Conservation (phyloP, 2,113 vertebrate species). For the Crotalus viridis region DNA sequence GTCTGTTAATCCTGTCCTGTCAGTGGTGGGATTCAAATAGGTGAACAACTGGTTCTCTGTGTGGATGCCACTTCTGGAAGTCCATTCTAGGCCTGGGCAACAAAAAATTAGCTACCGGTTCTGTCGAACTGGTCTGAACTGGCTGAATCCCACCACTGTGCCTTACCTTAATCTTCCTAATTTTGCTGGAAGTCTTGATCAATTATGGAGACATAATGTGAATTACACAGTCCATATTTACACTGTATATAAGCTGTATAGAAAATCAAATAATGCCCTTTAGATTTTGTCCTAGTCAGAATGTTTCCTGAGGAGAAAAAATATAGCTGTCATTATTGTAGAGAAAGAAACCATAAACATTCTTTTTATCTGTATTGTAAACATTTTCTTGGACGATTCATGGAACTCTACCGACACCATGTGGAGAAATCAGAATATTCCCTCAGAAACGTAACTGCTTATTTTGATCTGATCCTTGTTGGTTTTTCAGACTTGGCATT, state of each 20-base stretch:
- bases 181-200: neutral
- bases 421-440: neutral
- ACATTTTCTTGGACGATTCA: neutral
- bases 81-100: too few relatives aligned
- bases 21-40: too few relatives aligned
- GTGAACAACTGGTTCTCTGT: too few relatives aligned
- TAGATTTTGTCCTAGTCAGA: neutral
- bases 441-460: neutral
- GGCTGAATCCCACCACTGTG: too few relatives aligned
- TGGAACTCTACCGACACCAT: conserved; percentile 33
- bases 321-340: neutral
- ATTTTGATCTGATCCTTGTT: neutral
- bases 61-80: too few relatives aligned
- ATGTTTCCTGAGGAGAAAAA: neutral
- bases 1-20: neutral
- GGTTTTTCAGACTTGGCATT: neutral
- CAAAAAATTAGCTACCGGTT: too few relatives aligned
- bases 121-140: too few relatives aligned
- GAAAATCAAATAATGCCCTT: neutral
- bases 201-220: neutral
- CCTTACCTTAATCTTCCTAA: neutral
- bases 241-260: neutral
- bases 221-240: neutral
- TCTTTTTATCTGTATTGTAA: neutral
- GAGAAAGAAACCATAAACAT: neutral